These are phyloP conservation scores for Xylota segnis DNA, from an alignment of 2,888 invertebrate genomes.

Conservation along the genomic window DNA sequence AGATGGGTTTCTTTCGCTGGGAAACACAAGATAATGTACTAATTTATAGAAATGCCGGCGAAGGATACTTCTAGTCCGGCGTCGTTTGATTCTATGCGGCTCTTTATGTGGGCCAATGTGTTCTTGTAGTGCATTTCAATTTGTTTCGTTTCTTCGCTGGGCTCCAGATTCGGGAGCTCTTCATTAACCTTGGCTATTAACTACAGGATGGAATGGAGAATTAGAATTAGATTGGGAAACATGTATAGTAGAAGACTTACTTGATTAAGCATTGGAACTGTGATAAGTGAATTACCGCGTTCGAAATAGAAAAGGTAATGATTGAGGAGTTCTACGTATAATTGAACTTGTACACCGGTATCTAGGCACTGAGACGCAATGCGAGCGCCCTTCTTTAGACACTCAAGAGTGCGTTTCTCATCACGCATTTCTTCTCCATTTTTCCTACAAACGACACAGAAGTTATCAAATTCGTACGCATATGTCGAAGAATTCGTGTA, in stretches of 20 bases:
- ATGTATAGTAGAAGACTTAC: constrained; percentile 80
- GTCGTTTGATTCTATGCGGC: constrained; percentile 85
- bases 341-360: constrained; percentile 96
- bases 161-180: constrained; percentile 96
- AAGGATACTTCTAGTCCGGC: constrained; percentile 83
- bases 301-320: constrained; percentile 97
- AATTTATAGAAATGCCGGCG: constrained; percentile 84
- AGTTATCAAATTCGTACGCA: not conserved
- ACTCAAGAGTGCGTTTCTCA: constrained; percentile 95
- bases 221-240: not conserved
- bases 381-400: constrained; percentile 96
- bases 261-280: constrained; percentile 86
- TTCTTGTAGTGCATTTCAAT: constrained; percentile 98
- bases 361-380: constrained; percentile 99
- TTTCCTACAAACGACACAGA: constrained; percentile 80
- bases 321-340: constrained; percentile 97
- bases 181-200: constrained; percentile 96
- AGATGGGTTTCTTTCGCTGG: constrained; percentile 14
- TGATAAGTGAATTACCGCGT: constrained; percentile 90
- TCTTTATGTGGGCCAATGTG: constrained; percentile 92
- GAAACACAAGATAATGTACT: constrained; percentile 74
- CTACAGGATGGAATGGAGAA: constrained; percentile 84
- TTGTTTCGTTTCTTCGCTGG: constrained; percentile 98
- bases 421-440: constrained; percentile 90
- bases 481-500: not conserved